Conservation (phyloP, 2,888 invertebrate genomes). For the Eumacrocentrus americanus region DNA sequence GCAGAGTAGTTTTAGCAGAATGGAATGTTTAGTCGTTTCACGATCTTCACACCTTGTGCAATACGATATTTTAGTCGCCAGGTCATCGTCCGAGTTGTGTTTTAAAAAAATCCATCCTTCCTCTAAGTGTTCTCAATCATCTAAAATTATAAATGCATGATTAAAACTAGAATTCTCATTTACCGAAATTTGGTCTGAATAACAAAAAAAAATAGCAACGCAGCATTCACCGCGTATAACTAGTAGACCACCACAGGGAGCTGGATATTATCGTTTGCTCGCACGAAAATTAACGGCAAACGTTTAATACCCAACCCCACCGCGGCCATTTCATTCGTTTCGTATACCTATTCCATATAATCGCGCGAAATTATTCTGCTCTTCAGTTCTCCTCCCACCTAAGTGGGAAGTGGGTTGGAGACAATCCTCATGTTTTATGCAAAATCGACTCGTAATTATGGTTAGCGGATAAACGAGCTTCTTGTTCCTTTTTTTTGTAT, state of each 20-base stretch:
- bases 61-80: constrained; percentile 34
- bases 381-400: constrained; percentile 7
- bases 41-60: constrained; percentile 42
- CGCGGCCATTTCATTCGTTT: constrained; percentile 26
- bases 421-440: constrained; percentile 31
- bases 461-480: constrained; percentile 25
- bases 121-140: not conserved
- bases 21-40: constrained; percentile 35
- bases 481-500: not conserved
- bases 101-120: not conserved
- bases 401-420: constrained; percentile 2
- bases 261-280: not conserved
- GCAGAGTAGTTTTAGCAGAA: not conserved
- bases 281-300: constrained; percentile 30
- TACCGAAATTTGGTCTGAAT: too few species aligned
- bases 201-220: not conserved
- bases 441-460: constrained; percentile 31
- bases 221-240: too few species aligned
- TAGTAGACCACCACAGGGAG: not conserved
- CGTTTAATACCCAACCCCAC: constrained; percentile 18
- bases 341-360: constrained; percentile 21
- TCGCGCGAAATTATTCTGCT: constrained; percentile 30
- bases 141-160: constrained; percentile 4
- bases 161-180: too few species aligned
- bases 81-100: not conserved